Base-by-base conservation (phyloP, 2,113 vertebrate genomes). In the Caracal caracal region DNA sequence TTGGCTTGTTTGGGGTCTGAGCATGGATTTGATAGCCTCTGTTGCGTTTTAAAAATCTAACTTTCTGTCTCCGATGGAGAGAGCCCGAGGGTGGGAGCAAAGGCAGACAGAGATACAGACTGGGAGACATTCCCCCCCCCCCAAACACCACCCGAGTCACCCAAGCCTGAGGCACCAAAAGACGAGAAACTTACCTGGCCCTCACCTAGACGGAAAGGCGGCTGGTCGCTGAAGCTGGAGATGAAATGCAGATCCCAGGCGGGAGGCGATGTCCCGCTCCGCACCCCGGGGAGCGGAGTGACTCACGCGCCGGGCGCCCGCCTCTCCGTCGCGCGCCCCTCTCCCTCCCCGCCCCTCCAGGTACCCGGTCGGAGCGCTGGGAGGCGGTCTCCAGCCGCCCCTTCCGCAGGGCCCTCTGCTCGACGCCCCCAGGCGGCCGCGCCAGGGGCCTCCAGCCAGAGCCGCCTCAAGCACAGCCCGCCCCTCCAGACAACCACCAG, bases 21-120 rank as follows among this genome's bases (percentile, higher is more conserved):
- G 40, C 75, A 88, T 40, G 33, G 68, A 92, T 97, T 73, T 90
- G 35, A 90, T 65, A 89, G 82, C 82, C 82, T 93, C 85, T 51
- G 95, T 61, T 88, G 94, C 97, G 92, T 97, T 97, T 96, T 85
- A 19, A 28, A 97, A 97, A 97, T 97, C 78, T 75, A 98, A 98
- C 97, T 97, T 98, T 97, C 96, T 70, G 53, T 95, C 78, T 97
- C 86, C 82, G 68, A 28, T 40, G n/a, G 78, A 95, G 56, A 96
- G 78, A 97, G 43, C 35, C 76, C 88, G 49, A 96, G 85, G 16
- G 82, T 88, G 76, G 59, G 93, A 94, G 96, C 89, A 86, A 94
- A 93, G 56, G 43, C 83, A 85, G 63, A 86, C n/a, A 88, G 90
- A 93, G 30, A 76, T 70, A 59, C 43, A 40, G 61, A 20, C 76